Base-by-base conservation (phyloP, 2,888 invertebrate genomes). In the Abrostola triplasia region DNA sequence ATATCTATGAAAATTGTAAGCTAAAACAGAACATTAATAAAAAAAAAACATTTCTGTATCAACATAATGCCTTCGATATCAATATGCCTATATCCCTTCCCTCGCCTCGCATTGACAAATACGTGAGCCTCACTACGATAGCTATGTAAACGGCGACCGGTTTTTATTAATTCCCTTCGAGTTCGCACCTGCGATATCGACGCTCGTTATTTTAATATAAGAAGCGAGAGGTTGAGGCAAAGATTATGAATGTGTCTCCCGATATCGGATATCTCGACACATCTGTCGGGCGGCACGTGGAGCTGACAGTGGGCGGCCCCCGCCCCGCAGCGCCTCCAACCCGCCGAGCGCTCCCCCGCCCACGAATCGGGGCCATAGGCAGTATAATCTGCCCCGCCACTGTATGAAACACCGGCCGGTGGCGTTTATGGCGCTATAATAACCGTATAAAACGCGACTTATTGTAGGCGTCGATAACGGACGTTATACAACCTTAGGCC, bases 361-460 rank as follows among this genome's bases (percentile, higher is more conserved):
- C 82, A 84, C 81, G 75, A 85, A 84, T 85, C 86, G 89, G 88
- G 87, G 88, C 89, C 88, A 85, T 88, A 88, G 89, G 90, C 91
- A 89, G 92, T 91, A 93, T 93, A 93, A 93, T 92, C 92, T 91
- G 93, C 90, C 90, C 88, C 88, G 89, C 90, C 88, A 93, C 91
- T 93, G 92, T 93, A 94, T 94, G 93, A 93, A 93, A 92, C 92
- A 92, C 90, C 90, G 93, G 89, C 94, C 93, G 92, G 93, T 93
- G 93, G 90, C 92, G 90, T 93, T 94, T 94, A 95, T 93, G 90
- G 91, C 87, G 90, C 93, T 93, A 94, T 94, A 94, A 95, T 95
- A 94, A 93, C 93, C 92, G 88, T 94, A 95, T 95, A 94, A 95
- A 95, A 94, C 89, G 91, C 92, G 92, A 94, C 93, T 94, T 94